Evolutionary conservation across 2,113 vertebrate genomes (phyloP).

Genomic region (Petrocephalus microphthalmus): DNA sequence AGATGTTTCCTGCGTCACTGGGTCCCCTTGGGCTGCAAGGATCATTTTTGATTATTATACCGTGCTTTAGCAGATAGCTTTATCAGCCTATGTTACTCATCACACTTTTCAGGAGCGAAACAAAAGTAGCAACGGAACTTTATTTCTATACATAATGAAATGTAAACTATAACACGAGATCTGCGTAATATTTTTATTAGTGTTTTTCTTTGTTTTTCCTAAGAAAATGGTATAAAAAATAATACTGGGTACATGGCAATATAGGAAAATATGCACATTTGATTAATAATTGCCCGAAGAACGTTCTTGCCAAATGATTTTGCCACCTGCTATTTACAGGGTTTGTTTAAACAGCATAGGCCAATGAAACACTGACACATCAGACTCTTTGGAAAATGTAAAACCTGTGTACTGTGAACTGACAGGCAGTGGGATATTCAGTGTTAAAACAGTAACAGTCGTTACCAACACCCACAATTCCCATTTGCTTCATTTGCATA

Average conservation of each 20-base stretch:
- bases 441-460: background rate
- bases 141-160: background rate
- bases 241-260: background rate
- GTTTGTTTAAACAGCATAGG: background rate
- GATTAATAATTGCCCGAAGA: background rate
- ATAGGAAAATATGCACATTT: background rate
- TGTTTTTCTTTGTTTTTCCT: background rate
- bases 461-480: background rate
- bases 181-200: background rate
- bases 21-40: background rate
- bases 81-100: background rate
- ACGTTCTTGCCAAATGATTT: background rate
- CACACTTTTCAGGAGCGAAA: background rate
- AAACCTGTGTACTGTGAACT: conserved; percentile 3
- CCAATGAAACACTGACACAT: background rate
- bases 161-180: background rate
- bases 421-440: background rate
- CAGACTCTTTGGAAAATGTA: background rate
- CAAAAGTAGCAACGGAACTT: background rate
- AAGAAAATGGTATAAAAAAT: background rate
- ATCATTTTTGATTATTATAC: background rate
- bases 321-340: background rate
- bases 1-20: background rate
- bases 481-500: background rate
- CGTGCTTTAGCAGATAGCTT: background rate